Evolutionary conservation across 2,888 invertebrate species (phyloP).

Genomic region (Homarus gammarus): DNA sequence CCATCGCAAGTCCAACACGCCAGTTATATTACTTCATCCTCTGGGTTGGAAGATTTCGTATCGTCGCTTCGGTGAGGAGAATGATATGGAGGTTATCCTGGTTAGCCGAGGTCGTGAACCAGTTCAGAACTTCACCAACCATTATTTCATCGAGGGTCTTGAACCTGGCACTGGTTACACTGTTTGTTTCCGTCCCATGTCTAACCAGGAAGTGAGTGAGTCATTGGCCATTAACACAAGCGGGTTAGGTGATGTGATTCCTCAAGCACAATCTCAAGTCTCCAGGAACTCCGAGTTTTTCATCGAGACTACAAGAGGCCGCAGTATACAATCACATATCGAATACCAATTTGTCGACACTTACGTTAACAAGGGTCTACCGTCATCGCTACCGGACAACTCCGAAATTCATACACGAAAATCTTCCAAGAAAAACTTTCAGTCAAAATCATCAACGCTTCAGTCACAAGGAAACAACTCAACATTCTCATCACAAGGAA

Average conservation of each 20-base stretch:
- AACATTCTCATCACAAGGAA: not conserved
- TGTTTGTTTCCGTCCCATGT: constrained; percentile 62
- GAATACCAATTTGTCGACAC: not conserved
- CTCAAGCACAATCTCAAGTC: not conserved
- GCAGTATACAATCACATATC: not conserved
- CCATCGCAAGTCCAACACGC: not conserved
- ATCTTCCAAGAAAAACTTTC: not conserved
- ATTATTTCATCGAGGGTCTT: constrained; percentile 56
- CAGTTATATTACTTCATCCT: constrained; percentile 16
- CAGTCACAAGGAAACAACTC: not conserved
- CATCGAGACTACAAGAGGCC: not conserved
- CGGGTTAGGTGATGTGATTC: not conserved
- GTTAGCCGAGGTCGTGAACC: constrained; percentile 69
- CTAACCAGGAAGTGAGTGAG: constrained; percentile 48
- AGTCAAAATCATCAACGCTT: not conserved
- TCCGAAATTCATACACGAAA: not conserved
- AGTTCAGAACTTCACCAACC: constrained; percentile 58
- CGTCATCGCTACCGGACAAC: not conserved
- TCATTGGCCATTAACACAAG: not conserved
- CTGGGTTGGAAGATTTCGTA: constrained; percentile 70
- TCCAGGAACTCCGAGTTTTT: not conserved
- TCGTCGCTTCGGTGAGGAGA: constrained; percentile 59
- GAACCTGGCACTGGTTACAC: constrained; percentile 61
- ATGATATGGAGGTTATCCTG: constrained; percentile 65
- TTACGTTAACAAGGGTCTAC: not conserved